Evolutionary conservation across 2,888 invertebrate species (phyloP).

Genomic region (Gymnoscelis rufifasciata): DNA sequence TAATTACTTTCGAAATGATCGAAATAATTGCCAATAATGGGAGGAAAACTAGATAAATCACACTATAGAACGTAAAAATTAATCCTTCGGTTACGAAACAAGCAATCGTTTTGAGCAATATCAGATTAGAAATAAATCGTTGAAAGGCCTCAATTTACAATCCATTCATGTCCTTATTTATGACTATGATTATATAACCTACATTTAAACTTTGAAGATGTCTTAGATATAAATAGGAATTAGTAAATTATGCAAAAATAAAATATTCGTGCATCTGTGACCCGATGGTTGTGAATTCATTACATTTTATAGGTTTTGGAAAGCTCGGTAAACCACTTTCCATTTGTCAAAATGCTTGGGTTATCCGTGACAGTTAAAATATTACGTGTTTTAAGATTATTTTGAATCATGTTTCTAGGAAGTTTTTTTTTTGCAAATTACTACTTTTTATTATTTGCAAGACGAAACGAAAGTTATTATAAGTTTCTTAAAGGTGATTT

Average conservation of each 20-base stretch:
- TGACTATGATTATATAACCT: conserved; percentile 5
- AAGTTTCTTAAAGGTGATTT: too few species aligned
- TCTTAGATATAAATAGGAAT: conserved; percentile 10
- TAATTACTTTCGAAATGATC: too few species aligned
- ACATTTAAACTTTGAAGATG: neutral
- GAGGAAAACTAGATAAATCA: too few species aligned
- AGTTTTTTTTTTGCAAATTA: too few species aligned
- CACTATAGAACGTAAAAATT: too few species aligned
- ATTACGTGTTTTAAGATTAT: too few species aligned
- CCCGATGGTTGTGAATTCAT: conserved; percentile 11
- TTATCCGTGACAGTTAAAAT: neutral
- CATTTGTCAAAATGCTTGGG: neutral
- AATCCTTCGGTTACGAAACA: neutral
- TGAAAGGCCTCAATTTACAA: neutral
- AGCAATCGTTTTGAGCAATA: neutral
- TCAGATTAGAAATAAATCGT: too few species aligned
- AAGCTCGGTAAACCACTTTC: conserved; percentile 19
- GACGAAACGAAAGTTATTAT: too few species aligned
- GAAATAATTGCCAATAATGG: too few species aligned
- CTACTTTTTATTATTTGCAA: too few species aligned
- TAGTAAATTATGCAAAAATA: conserved; percentile 22
- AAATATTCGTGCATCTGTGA: conserved; percentile 13
- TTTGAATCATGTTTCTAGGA: too few species aligned
- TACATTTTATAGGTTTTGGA: conserved; percentile 18
- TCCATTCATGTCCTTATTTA: neutral